Evolutionary conservation across 2,888 invertebrate species (phyloP).

Genomic region (Muschampia plurimacula): DNA sequence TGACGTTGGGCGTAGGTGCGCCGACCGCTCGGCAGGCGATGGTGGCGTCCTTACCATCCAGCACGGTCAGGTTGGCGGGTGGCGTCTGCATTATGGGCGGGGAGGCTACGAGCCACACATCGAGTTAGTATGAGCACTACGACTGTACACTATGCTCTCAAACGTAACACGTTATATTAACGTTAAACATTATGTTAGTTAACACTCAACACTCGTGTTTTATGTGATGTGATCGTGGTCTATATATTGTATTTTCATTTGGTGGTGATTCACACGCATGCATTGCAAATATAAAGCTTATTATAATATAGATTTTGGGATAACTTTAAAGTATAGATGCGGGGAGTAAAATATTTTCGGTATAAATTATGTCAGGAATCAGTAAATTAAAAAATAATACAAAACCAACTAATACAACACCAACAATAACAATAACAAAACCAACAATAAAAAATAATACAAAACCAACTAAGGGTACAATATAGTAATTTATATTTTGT

Average conservation of each 20-base stretch:
- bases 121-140: constrained; percentile 63
- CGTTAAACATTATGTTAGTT: constrained; percentile 28
- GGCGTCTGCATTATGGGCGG: constrained; percentile 94
- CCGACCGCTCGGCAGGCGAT: constrained; percentile 95
- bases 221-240: constrained; percentile 17
- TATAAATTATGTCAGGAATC: not conserved
- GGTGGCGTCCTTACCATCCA: constrained; percentile 97
- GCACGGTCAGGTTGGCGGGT: constrained; percentile 94
- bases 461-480: no score
- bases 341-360: not conserved
- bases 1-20: constrained; percentile 87
- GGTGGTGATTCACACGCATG: constrained; percentile 34
- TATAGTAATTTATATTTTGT: constrained; percentile 5
- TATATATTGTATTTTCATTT: not conserved
- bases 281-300: constrained; percentile 15
- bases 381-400: no score
- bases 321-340: no score
- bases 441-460: no score
- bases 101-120: constrained; percentile 90
- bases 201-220: constrained; percentile 34
- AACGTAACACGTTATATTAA: constrained; percentile 34
- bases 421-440: no score
- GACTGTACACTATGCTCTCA: constrained; percentile 28
- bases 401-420: no score
- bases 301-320: not conserved